Conservation (phyloP, 2,797 vertebrate species). For the Siniperca obscura region DNA sequence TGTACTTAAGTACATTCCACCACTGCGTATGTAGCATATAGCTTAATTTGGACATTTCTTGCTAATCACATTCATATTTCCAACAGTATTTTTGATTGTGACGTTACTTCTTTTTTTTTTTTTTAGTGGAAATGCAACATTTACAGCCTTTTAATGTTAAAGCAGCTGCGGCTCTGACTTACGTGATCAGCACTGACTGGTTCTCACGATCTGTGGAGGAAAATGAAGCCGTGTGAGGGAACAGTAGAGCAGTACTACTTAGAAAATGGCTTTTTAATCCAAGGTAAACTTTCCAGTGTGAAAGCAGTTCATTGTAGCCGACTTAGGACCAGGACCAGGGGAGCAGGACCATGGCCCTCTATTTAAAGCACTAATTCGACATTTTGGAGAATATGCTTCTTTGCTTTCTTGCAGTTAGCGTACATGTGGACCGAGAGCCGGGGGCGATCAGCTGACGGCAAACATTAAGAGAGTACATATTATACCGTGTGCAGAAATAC, state of each 20-base stretch:
- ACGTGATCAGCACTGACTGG: conserved; percentile 99
- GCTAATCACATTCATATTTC: not conserved
- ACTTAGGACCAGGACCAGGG: not conserved
- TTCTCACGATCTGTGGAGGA: conserved; percentile 91
- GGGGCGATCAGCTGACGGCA: too few relatives aligned
- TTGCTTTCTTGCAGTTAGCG: not conserved
- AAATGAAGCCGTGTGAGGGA: not conserved
- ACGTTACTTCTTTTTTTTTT: not conserved
- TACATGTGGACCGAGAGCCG: too few relatives aligned
- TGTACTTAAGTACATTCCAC: too few relatives aligned
- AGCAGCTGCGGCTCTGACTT: conserved; percentile 74
- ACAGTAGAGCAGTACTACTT: not conserved
- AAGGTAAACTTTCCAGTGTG: not conserved
- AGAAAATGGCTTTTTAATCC: too few relatives aligned
- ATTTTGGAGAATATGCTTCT: not conserved
- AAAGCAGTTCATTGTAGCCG: not conserved
- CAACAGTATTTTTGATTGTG: not conserved
- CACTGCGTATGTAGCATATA: too few relatives aligned
- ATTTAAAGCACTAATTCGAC: not conserved
- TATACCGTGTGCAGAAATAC: too few relatives aligned
- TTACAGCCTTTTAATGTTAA: too few relatives aligned
- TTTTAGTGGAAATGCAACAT: not conserved
- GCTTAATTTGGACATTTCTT: not conserved
- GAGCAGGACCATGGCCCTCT: not conserved
- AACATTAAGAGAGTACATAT: too few relatives aligned